Conservation (phyloP, 2,888 invertebrate genomes). For the Eubasilissa splendida region DNA sequence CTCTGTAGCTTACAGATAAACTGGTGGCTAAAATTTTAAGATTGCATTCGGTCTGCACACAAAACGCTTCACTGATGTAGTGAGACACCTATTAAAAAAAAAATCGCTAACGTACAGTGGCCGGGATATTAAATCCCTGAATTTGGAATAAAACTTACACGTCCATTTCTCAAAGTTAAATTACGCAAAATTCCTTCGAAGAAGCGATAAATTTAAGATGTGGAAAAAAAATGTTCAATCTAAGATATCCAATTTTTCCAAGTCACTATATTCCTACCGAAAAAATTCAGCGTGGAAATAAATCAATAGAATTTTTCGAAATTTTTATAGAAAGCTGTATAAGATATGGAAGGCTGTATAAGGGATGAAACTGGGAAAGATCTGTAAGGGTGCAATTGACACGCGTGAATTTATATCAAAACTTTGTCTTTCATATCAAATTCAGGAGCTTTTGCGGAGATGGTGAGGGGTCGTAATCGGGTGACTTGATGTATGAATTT, state of each 20-base stretch:
- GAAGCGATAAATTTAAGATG: slow-evolving; percentile 19
- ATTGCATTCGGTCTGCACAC: too few species aligned
- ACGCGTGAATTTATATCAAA: slow-evolving; percentile 56
- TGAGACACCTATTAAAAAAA: too few species aligned
- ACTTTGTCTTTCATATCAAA: slow-evolving; percentile 57
- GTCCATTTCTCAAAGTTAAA: slow-evolving; percentile 21
- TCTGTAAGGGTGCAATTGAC: slow-evolving; percentile 55
- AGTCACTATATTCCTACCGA: slow-evolving; percentile 20
- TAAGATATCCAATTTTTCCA: slow-evolving; percentile 36
- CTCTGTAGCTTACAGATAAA: too few species aligned
- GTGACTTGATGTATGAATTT: slow-evolving; percentile 26
- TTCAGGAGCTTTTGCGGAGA: slow-evolving; percentile 49
- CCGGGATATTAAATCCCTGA: slow-evolving; percentile 6
- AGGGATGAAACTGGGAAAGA: slow-evolving; percentile 42
- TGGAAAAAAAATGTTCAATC: slow-evolving; percentile 17
- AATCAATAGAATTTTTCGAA: slow-evolving; percentile 34
- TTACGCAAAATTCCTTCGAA: slow-evolving; percentile 12
- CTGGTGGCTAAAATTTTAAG: too few species aligned
- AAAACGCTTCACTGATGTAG: too few species aligned
- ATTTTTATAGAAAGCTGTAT: slow-evolving; percentile 22
- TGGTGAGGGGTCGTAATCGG: slow-evolving; percentile 14
- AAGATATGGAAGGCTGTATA: slow-evolving; percentile 25
- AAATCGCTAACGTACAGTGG: not conserved
- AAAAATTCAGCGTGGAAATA: slow-evolving; percentile 18
- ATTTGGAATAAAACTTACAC: slow-evolving; percentile 10